These are phyloP conservation scores for Potamarius usumacintae DNA, from an alignment of 2,113 vertebrate species.

Conservation along the genomic window DNA sequence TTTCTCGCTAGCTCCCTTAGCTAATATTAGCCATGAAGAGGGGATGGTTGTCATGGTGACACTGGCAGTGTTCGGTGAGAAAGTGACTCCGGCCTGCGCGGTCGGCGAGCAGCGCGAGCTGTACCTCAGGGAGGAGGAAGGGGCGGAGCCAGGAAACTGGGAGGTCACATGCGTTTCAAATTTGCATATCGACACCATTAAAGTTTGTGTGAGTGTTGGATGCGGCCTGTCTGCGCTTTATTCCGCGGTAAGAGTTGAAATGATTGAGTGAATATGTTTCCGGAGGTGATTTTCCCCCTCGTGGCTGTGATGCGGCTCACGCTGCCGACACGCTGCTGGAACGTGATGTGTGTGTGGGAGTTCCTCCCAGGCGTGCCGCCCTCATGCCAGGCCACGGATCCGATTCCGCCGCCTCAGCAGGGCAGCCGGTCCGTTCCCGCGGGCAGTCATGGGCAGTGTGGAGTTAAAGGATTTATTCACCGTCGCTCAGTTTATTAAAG, in stretches of 20 bases:
- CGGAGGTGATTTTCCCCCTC: not conserved
- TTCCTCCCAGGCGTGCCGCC: conserved; percentile 44
- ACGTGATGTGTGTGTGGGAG: conserved; percentile 41
- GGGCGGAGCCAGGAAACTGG: not conserved
- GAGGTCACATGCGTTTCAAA: not conserved
- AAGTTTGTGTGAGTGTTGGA: not conserved
- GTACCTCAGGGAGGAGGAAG: not conserved
- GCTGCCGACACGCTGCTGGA: not conserved
- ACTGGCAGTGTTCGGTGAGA: no score
- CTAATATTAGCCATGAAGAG: not conserved
- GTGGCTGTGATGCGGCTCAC: not conserved
- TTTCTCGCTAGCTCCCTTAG: not conserved
- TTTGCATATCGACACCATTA: not conserved
- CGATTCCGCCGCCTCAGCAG: not conserved
- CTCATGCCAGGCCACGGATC: conserved; percentile 5
- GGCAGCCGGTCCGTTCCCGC: not conserved
- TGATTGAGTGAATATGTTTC: not conserved
- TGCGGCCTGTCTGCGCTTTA: rapidly evolving
- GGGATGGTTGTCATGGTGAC: not conserved
- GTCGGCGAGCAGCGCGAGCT: no score
- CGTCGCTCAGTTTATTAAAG: conserved; percentile 60
- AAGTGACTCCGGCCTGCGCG: no score
- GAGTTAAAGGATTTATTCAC: conserved; percentile 54
- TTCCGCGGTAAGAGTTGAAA: not conserved
- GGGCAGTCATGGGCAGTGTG: conserved; percentile 40